Evolutionary conservation across 2,888 invertebrate species (phyloP), one percentile per base, ranked within the genome.

Genomic region (Thymelicus lineola): DNA sequence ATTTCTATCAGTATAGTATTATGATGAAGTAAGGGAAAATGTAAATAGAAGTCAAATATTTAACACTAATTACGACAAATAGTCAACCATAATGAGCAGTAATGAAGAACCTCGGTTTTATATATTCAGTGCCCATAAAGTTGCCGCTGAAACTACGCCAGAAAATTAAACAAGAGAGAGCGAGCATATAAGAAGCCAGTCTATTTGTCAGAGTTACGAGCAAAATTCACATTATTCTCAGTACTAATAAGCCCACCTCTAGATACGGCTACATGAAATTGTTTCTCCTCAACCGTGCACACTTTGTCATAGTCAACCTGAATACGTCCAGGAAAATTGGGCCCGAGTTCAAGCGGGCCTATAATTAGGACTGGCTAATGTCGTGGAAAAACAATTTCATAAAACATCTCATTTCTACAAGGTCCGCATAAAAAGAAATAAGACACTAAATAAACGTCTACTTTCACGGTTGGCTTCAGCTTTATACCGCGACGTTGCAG

Each of bases 361-460:
- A 89, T 92, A 93, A 93, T 93, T 93, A 93, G 90, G 89, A 82
- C 84, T 76, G 88, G 87, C 85, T 91, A 93, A 93, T 91, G 91
- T 92, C 79, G 82, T 86, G 88, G 90, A 93, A 93, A 93, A 91
- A 91, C 91, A 93, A 93, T 92, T 93, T 92, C 88, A 91, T 92
- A 92, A 91, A 91, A 92, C 87, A 89, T 91, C 88, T 87, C 85
- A 82, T 89, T 86, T 84, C 86, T 85, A 78, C 81, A 78, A 73
- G 79, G 80, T 73, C 79, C 83, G 82, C 86, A 87, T 88, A 88
- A 89, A 91, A 90, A 89, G 86, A 88, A 89, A 91, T 86, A 90
- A 88, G 88, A 86, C 86, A 88, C 87, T 88, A 86, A 89, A 89
- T 90, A 89, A 89, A 89, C 83, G 87, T 87, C 87, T 87, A 84